Percentiles rank a stretch among this genome's conserved stretches.
Evolutionary conservation across 2,888 invertebrate species (phyloP).

Genomic region (Gari tellinella): DNA sequence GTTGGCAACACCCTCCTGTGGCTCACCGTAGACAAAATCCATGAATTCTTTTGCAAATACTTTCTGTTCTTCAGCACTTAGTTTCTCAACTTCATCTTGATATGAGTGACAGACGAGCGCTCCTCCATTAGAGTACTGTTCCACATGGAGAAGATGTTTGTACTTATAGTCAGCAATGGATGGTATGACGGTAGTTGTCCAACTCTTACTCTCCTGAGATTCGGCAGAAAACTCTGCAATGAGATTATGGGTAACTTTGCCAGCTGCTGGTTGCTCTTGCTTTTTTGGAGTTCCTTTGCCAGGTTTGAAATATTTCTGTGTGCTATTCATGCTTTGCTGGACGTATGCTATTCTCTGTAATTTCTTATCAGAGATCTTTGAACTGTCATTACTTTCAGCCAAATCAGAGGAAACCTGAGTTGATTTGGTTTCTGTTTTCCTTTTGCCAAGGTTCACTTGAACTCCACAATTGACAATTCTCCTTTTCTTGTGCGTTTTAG

Average conservation of each 20-base stretch:
- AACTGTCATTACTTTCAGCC: slow-evolving; percentile 4
- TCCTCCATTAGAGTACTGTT: slow-evolving; percentile 97
- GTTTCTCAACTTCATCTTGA: slow-evolving; percentile 93
- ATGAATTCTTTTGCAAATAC: slow-evolving; percentile 95
- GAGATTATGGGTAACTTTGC: slow-evolving; percentile 24
- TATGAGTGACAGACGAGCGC: slow-evolving; percentile 95
- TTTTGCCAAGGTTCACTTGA: slow-evolving; percentile 70
- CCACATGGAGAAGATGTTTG: slow-evolving; percentile 89
- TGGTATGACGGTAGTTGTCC: slow-evolving; percentile 26
- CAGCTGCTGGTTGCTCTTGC: slow-evolving; percentile 9
- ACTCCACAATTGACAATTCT: slow-evolving; percentile 72
- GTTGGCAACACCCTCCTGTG: slow-evolving; percentile 93
- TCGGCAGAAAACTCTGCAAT: slow-evolving; percentile 35
- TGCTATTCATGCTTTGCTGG: slow-evolving; percentile 45
- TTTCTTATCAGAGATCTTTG: slow-evolving; percentile 53
- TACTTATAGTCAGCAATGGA: slow-evolving; percentile 59
- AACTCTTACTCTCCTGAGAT: slow-evolving; percentile 42
- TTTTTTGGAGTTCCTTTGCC: slow-evolving; percentile 45
- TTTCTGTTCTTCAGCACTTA: slow-evolving; percentile 88
- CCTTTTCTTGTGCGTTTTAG: slow-evolving; percentile 38
- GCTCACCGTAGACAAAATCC: slow-evolving; percentile 87
- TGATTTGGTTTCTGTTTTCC: slow-evolving; percentile 69
- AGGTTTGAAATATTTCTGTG: slow-evolving; percentile 34
- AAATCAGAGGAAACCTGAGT: slow-evolving; percentile 65
- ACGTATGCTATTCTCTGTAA: slow-evolving; percentile 58